phyloP scores from a whole-genome alignment of 2,113 vertebrate genomes.

The Chaetodon trifascialis region DNA sequence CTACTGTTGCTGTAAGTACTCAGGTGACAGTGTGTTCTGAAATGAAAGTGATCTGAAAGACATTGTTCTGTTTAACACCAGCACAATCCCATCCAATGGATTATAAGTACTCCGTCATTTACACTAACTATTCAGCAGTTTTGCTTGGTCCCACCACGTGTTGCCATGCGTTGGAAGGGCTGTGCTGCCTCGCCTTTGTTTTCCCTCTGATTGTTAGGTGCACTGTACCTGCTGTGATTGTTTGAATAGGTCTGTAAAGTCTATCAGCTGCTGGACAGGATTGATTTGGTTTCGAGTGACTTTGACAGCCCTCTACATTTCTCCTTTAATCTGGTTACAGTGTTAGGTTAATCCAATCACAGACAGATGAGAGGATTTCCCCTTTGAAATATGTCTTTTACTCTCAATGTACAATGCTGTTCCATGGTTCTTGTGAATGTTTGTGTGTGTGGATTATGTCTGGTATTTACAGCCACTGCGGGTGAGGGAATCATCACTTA shows the following conservation, averaged over 20 bases:
- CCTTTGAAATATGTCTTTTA: constrained; percentile 63
- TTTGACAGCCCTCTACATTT: constrained; percentile 48
- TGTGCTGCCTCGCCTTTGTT: background rate
- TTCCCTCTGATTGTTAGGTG: background rate
- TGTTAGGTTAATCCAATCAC: constrained; percentile 77
- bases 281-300: constrained; percentile 66
- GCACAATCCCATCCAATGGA: constrained; percentile 24
- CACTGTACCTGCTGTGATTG: background rate
- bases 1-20: background rate
- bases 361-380: constrained; percentile 54
- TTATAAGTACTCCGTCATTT: constrained; percentile 1
- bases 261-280: constrained; percentile 55
- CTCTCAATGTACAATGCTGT: constrained; percentile 44
- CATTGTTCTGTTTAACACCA: background rate
- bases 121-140: background rate
- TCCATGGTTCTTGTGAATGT: constrained; percentile 24
- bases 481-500: constrained; percentile 53
- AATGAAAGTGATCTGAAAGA: background rate
- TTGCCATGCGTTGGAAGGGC: background rate
- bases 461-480: constrained; percentile 20
- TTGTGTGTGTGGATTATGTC: constrained; percentile 11
- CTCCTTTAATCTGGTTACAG: constrained; percentile 65
- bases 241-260: constrained; percentile 43
- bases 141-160: background rate
- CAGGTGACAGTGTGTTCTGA: background rate